phyloP scores from a whole-genome alignment of 2,797 vertebrate genomes.

The Esox masquinongy region DNA sequence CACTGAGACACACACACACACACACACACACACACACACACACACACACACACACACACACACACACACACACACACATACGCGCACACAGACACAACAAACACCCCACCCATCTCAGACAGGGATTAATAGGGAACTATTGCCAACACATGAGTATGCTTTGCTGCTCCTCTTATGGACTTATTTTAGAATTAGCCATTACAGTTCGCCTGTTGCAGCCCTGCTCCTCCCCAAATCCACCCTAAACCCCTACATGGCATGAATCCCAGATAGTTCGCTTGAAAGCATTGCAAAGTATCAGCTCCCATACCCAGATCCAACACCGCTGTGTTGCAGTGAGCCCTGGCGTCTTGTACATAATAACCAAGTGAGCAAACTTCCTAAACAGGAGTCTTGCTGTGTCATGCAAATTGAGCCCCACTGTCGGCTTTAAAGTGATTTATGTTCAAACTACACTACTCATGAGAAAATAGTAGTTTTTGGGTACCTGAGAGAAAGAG shows the following conservation, averaged over 20 bases:
- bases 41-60: too few species aligned
- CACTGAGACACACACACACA: too few species aligned
- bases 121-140: constrained; percentile 44
- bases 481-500: background rate
- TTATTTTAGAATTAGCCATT: constrained; percentile 27
- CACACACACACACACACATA: constrained; percentile 4
- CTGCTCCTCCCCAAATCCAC: constrained; percentile 18
- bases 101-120: constrained; percentile 20
- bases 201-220: constrained; percentile 8
- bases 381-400: constrained; percentile 20
- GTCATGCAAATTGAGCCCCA: constrained; percentile 33
- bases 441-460: constrained; percentile 5
- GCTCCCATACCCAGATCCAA: constrained; percentile 29
- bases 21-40: too few species aligned
- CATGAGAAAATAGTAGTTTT: constrained; percentile 6
- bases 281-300: constrained; percentile 33
- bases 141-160: constrained; percentile 10
- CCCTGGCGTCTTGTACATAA: constrained; percentile 11
- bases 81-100: constrained; percentile 3
- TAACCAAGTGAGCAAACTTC: constrained; percentile 28
- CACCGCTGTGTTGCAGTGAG: constrained; percentile 18
- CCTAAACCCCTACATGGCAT: constrained; percentile 22
- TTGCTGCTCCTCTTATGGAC: constrained; percentile 19
- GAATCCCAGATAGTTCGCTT: constrained; percentile 27
- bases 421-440: constrained; percentile 36